phyloP scores from a whole-genome alignment of 2,113 vertebrate species.

The Ptilorrhoa leucosticta region DNA sequence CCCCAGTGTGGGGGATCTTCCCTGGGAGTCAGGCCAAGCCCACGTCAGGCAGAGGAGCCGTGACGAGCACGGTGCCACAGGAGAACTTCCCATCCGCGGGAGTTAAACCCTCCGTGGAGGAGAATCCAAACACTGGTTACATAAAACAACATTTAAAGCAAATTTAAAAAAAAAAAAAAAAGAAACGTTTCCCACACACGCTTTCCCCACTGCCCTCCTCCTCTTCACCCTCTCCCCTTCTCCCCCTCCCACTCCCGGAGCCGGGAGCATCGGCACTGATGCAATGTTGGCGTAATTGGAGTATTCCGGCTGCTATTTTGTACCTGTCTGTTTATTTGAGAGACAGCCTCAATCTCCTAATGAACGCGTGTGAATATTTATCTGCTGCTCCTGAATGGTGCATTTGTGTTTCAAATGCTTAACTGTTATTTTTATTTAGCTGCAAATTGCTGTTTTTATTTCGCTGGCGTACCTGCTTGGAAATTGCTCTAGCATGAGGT shows the following conservation, averaged over 20 bases:
- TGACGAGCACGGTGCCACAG: accelerated
- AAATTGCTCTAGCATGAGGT: background rate
- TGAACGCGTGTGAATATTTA: constrained; percentile 20
- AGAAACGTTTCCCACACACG: accelerated
- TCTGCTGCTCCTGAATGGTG: background rate
- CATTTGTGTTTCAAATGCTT: constrained; percentile 39
- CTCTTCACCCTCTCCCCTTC: background rate
- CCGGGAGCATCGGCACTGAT: background rate
- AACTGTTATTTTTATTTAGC: constrained; percentile 59
- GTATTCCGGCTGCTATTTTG: background rate
- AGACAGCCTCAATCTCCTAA: background rate
- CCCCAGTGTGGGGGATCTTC: background rate
- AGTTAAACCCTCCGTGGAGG: background rate
- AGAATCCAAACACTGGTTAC: background rate
- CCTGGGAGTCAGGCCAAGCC: background rate
- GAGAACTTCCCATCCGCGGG: background rate
- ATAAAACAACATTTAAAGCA: background rate
- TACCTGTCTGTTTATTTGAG: constrained; percentile 32
- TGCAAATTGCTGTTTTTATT: constrained; percentile 54
- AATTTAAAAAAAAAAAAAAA: background rate
- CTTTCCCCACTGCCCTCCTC: background rate
- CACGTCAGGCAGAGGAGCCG: accelerated
- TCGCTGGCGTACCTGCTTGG: background rate
- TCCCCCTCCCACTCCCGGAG: background rate
- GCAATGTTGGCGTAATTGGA: background rate